A percentile compares a stretch with the other conserved stretches of the same genome.
These are phyloP conservation scores for Haplotaxodon microlepis DNA, from an alignment of 2,113 vertebrate species.

Conservation along the genomic window DNA sequence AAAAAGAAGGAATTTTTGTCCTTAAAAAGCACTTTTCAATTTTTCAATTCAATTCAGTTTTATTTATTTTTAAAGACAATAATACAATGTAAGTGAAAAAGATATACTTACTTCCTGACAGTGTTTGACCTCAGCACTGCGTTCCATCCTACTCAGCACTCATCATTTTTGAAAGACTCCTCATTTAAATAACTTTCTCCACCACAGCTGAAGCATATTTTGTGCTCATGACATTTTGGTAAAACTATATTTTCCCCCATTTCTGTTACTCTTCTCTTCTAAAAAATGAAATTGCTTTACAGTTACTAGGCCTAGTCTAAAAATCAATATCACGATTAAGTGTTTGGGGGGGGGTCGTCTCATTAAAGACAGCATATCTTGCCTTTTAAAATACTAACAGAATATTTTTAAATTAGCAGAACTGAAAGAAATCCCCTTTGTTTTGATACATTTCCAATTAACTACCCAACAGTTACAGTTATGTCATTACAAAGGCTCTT, in stretches of 20 bases:
- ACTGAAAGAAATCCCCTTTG: not conserved
- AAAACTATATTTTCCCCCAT: rapidly evolving
- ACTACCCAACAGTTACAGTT: not conserved
- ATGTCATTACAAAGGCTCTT: not conserved
- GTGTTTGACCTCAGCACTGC: not conserved
- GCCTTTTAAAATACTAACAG: not conserved
- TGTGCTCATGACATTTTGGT: not conserved
- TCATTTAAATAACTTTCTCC: not conserved
- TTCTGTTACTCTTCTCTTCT: not conserved
- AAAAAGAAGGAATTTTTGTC: not conserved
- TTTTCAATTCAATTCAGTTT: not conserved
- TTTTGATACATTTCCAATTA: not conserved
- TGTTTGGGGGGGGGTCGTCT: not conserved
- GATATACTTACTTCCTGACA: not conserved
- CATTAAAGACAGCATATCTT: not conserved
- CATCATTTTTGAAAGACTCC: not conserved
- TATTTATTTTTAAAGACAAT: not conserved
- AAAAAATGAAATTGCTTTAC: not conserved
- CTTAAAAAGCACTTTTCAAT: not conserved
- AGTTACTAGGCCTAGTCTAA: not conserved
- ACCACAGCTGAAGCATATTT: not conserved
- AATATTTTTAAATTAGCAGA: not conserved
- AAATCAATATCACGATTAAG: not conserved
- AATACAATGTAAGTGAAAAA: not conserved
- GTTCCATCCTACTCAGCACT: not conserved